Percentiles rank a stretch among this genome's conserved stretches.
Conservation (phyloP, 1,140 invertebrate species). For the Drosophila arawakana region DNA sequence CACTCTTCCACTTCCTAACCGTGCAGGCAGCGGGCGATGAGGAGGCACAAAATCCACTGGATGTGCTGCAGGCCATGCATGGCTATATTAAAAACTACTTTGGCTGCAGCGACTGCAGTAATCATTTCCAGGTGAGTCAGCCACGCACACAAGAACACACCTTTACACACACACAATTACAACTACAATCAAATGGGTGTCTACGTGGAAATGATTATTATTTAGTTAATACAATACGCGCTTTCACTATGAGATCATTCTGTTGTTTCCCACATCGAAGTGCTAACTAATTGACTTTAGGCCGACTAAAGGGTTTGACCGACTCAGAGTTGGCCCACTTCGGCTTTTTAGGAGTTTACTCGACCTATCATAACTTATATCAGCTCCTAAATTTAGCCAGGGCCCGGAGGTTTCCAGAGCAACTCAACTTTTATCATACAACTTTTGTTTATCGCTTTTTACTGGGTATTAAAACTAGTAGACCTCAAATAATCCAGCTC, state of each 20-base stretch:
- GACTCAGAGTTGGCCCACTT: background rate
- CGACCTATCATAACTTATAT: background rate
- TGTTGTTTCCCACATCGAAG: background rate
- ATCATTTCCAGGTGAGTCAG: conserved; percentile 91
- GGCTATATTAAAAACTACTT: conserved; percentile 97
- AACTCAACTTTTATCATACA: background rate
- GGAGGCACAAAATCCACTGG: conserved; percentile 85
- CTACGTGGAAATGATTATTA: conserved; percentile 30
- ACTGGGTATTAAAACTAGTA: conserved; percentile 7
- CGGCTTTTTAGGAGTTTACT: background rate
- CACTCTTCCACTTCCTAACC: conserved; percentile 96
- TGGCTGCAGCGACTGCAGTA: conserved; percentile 95
- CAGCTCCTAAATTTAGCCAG: background rate
- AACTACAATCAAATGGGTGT: background rate
- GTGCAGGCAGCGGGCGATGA: conserved; percentile 89
- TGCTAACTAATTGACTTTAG: background rate
- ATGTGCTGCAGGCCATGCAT: conserved; percentile 92
- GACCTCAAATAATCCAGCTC: conserved; percentile 1
- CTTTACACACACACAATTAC: background rate
- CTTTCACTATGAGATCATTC: conserved; percentile 44
- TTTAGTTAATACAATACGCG: conserved; percentile 8
- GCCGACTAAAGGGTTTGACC: background rate
- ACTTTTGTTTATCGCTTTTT: background rate
- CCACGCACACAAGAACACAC: background rate
- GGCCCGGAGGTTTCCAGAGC: no score